phyloP scores from a whole-genome alignment of 2,113 vertebrate species.

The Myodes glareolus region DNA sequence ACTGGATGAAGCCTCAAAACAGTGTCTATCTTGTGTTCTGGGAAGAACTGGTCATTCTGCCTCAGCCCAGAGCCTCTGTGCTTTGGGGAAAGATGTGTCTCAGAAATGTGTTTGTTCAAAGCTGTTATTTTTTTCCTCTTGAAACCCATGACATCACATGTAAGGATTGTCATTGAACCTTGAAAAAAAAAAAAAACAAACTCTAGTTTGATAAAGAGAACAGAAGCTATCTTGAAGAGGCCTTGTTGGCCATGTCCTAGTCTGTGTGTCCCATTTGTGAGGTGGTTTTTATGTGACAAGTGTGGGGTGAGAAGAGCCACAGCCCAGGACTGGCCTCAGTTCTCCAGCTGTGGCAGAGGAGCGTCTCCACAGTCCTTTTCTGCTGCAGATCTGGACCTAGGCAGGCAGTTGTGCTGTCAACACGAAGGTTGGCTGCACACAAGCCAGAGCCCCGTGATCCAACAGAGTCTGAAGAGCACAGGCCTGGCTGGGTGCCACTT shows the following conservation, averaged over 20 bases:
- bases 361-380: rapidly evolving
- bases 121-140: not conserved
- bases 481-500: not conserved
- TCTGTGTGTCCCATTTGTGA: rapidly evolving
- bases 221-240: not conserved
- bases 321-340: rapidly evolving
- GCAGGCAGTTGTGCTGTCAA: rapidly evolving
- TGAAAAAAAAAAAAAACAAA: no score
- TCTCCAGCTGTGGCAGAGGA: not conserved
- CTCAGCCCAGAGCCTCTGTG: not conserved
- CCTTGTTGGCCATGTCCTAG: no score
- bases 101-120: not conserved
- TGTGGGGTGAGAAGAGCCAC: rapidly evolving
- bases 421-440: rapidly evolving
- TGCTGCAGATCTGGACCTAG: not conserved
- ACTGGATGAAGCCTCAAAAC: no score
- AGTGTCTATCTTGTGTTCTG: not conserved
- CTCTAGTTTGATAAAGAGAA: not conserved
- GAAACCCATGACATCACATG: not conserved
- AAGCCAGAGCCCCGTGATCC: not conserved
- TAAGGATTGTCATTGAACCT: not conserved
- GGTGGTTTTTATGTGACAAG: not conserved
- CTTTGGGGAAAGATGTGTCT: not conserved
- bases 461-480: not conserved
- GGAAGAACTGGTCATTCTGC: not conserved